A percentile compares a stretch with the other conserved stretches of the same genome.
phyloP scores from a whole-genome alignment of 2,113 vertebrate species.

The Oriolus oriolus region DNA sequence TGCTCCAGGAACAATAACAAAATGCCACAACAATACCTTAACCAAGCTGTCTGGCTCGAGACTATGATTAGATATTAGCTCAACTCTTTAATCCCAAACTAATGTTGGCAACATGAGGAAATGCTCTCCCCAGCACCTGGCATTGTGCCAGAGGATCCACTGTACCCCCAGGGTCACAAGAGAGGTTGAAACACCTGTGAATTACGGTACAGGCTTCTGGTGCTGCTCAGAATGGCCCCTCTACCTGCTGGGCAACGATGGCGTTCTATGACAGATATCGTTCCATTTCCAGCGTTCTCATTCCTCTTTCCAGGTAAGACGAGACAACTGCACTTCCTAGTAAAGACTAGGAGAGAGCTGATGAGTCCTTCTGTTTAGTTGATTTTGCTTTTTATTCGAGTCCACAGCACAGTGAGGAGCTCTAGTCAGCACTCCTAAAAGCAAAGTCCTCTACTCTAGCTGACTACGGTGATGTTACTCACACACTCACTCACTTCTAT shows the following conservation, averaged over 20 bases:
- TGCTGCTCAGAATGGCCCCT: not conserved
- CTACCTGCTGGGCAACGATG: not conserved
- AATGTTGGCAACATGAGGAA: not conserved
- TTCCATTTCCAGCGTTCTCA: not conserved
- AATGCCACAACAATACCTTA: not conserved
- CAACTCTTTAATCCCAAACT: not conserved
- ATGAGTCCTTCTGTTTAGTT: not conserved
- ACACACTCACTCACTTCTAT: not conserved
- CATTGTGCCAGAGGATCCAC: not conserved
- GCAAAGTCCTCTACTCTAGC: not conserved
- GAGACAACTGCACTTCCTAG: not conserved
- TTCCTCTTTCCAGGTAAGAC: not conserved
- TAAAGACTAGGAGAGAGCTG: not conserved
- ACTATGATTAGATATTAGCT: not conserved
- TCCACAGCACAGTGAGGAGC: not conserved
- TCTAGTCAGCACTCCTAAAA: not conserved
- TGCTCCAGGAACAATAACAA: not conserved
- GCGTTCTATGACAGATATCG: fast-evolving
- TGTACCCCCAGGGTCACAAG: no score
- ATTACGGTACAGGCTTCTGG: not conserved
- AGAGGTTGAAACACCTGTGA: not conserved
- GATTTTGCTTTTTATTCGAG: not conserved
- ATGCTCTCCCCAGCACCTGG: not conserved
- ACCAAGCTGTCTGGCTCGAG: not conserved
- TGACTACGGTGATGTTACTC: no score